Conservation (phyloP, 2,888 invertebrate genomes). For the Eristalis tenax region DNA sequence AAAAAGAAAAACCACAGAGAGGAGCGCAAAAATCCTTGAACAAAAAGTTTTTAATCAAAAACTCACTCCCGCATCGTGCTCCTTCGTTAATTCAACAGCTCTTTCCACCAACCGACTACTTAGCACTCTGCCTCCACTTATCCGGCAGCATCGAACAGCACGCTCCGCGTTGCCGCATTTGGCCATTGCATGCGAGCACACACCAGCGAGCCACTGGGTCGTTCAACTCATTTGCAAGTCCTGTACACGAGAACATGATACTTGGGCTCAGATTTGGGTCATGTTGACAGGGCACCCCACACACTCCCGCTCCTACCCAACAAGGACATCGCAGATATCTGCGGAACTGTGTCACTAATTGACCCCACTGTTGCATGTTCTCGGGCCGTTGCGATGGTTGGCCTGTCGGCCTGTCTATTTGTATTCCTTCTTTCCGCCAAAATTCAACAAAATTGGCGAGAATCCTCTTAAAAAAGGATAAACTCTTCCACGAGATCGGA, state of each 20-base stretch:
- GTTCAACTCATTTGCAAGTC: slow-evolving; percentile 51
- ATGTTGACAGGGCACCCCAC: slow-evolving; percentile 33
- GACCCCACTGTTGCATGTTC: slow-evolving; percentile 48
- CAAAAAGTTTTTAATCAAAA: slow-evolving; percentile 14
- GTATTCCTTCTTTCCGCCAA: slow-evolving; percentile 34
- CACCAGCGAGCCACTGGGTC: slow-evolving; percentile 7
- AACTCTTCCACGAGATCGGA: slow-evolving; percentile 35
- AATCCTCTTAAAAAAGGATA: slow-evolving; percentile 4
- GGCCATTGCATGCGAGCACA: neutral
- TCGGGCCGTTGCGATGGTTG: neutral
- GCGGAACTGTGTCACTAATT: slow-evolving; percentile 40
- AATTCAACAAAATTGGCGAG: slow-evolving; percentile 6
- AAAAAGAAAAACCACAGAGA: neutral
- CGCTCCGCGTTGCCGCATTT: neutral
- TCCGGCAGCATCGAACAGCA: neutral
- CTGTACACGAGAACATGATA: slow-evolving; percentile 32
- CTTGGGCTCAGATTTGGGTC: slow-evolving; percentile 44
- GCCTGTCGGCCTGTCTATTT: slow-evolving; percentile 10
- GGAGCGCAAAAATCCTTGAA: neutral
- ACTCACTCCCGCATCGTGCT: slow-evolving; percentile 31
- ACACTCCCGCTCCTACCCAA: slow-evolving; percentile 5
- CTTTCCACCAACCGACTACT: neutral
- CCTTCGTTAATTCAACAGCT: slow-evolving; percentile 47
- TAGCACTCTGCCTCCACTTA: slow-evolving; percentile 29
- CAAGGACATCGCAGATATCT: neutral